A percentile compares a stretch with the other conserved stretches of the same genome.
These are phyloP conservation scores for Syngnathus typhle DNA, from an alignment of 2,113 vertebrate species.

Conservation along the genomic window DNA sequence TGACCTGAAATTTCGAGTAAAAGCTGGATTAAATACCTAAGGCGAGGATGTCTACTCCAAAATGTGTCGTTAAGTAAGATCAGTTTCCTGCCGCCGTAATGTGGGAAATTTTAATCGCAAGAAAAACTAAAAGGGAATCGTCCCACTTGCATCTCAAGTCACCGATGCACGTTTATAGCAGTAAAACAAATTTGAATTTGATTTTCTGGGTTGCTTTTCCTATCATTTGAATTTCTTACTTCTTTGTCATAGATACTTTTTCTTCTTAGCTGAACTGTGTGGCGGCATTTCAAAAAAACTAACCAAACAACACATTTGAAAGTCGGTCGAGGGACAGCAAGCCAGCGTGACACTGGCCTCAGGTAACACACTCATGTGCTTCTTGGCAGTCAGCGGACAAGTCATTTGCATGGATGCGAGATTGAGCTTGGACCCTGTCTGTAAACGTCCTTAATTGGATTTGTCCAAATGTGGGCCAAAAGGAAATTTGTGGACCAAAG, in stretches of 20 bases:
- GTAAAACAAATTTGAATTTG: background rate
- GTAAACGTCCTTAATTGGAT: conserved; percentile 64
- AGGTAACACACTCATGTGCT: conserved; percentile 36
- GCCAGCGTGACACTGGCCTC: conserved; percentile 21
- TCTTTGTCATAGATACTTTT: conserved; percentile 2
- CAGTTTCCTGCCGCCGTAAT: no score
- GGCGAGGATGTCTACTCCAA: background rate
- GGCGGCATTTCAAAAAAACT: background rate
- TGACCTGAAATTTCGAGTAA: background rate
- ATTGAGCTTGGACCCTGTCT: conserved; percentile 53
- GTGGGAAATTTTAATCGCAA: background rate
- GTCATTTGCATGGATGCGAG: conserved; percentile 62
- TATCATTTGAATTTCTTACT: background rate
- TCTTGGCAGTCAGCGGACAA: conserved; percentile 46
- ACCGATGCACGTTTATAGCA: background rate
- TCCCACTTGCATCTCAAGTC: background rate
- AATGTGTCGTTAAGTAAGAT: no score
- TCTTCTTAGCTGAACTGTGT: background rate
- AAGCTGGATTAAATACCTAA: background rate
- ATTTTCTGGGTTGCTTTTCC: background rate
- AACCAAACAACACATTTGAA: conserved; percentile 9
- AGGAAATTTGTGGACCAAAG: conserved; percentile 51
- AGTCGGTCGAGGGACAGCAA: conserved; percentile 27
- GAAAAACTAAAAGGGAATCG: background rate
- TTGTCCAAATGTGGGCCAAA: conserved; percentile 62